A percentile compares a stretch with the other conserved stretches of the same genome.
Conservation (phyloP, 2,888 invertebrate genomes). For the Lochmaea capreae region DNA sequence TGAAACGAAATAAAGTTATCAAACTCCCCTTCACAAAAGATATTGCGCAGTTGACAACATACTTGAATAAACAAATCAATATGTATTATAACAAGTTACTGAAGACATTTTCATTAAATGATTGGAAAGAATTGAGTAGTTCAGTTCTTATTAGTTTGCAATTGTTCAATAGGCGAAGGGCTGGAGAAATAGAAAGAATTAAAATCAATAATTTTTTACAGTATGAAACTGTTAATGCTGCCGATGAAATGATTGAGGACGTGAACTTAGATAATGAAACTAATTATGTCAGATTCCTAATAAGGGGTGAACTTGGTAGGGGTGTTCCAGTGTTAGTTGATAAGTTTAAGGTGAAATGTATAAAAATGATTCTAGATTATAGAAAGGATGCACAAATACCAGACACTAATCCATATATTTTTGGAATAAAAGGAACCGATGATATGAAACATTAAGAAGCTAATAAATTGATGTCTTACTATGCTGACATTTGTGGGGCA, state of each 20-base stretch:
- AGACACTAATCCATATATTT: neutral
- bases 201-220: neutral
- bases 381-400: neutral
- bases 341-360: neutral
- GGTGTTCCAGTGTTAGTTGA: neutral
- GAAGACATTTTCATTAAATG: neutral
- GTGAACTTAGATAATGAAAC: neutral
- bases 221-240: neutral
- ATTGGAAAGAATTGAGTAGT: neutral
- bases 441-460: neutral
- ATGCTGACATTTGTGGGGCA: too few species aligned
- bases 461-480: neutral
- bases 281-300: neutral
- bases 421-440: neutral
- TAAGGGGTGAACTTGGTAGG: neutral
- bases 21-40: neutral
- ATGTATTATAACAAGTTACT: neutral
- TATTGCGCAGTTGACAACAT: neutral
- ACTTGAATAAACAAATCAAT: neutral
- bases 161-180: too few species aligned
- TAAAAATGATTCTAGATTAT: conserved; percentile 1
- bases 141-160: neutral
- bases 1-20: too few species aligned
- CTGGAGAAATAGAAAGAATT: neutral
- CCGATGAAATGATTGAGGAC: neutral